A percentile compares a stretch with the other conserved stretches of the same genome.
Evolutionary conservation across 1,140 invertebrate species (phyloP).

Genomic region (Melipona quadrifasciata): DNA sequence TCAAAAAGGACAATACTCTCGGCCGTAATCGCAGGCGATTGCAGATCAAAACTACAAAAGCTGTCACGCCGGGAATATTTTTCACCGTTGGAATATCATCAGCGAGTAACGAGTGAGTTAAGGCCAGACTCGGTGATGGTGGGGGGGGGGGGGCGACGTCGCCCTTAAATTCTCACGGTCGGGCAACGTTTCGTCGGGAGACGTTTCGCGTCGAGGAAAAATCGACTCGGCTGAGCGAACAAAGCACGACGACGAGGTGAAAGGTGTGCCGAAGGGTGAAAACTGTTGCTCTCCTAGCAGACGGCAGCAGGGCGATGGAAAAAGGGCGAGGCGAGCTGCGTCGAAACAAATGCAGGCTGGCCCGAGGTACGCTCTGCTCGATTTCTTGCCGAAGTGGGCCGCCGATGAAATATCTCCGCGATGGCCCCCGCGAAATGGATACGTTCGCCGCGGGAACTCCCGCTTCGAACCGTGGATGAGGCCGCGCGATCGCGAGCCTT

Average conservation of each 20-base stretch:
- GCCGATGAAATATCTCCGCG: slow-evolving; percentile 36
- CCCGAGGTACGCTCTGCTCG: not conserved
- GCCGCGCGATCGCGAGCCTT: not conserved
- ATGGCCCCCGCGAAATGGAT: slow-evolving; percentile 3
- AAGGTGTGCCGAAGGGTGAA: not conserved
- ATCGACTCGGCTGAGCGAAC: slow-evolving; percentile 20
- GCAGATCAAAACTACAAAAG: not conserved
- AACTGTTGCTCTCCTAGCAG: slow-evolving; percentile 9
- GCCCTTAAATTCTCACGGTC: slow-evolving; percentile 51
- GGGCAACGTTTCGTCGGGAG: not conserved
- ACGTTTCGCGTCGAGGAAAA: not conserved
- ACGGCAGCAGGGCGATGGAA: not conserved
- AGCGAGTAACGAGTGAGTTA: not conserved
- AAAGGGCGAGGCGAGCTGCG: not conserved
- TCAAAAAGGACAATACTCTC: not conserved
- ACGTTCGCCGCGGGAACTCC: slow-evolving; percentile 7
- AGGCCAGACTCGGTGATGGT: too few species aligned
- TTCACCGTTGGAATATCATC: not conserved
- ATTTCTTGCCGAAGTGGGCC: not conserved
- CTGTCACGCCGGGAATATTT: not conserved
- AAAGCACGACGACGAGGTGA: not conserved
- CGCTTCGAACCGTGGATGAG: not conserved
- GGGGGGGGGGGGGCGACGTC: too few species aligned
- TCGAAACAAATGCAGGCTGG: slow-evolving; percentile 24
- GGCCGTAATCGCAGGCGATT: not conserved